A percentile compares a stretch with the other conserved stretches of the same genome.
Evolutionary conservation across 2,888 invertebrate genomes (phyloP).

Genomic region (Chydorus sphaericus): DNA sequence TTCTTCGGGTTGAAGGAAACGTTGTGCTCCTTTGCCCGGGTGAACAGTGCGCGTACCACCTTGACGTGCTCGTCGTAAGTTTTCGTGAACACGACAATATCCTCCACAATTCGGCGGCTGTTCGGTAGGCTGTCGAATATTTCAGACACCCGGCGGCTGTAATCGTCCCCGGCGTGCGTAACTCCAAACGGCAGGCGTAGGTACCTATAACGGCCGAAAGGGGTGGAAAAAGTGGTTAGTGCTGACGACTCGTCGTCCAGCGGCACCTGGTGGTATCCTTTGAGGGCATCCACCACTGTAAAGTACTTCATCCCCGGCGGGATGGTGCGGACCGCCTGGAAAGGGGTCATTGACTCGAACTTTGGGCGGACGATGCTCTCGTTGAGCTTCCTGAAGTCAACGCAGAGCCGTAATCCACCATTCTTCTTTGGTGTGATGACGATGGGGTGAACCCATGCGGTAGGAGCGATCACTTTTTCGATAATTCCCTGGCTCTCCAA

Average conservation of each 20-base stretch:
- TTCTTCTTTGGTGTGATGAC: slow-evolving; percentile 18
- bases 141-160: not conserved
- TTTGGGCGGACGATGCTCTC: slow-evolving; percentile 2
- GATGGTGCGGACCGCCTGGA: slow-evolving; percentile 1
- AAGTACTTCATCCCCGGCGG: slow-evolving; percentile 4
- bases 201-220: slow-evolving; percentile 13
- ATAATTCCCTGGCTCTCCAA: slow-evolving; percentile 17
- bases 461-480: slow-evolving; percentile 18
- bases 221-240: slow-evolving; percentile 14
- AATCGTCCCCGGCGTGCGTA: slow-evolving; percentile 5
- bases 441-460: slow-evolving; percentile 20
- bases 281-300: slow-evolving; percentile 9
- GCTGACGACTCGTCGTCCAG: not conserved
- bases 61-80: not conserved
- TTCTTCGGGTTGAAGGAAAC: not conserved
- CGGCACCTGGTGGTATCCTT: slow-evolving; percentile 12
- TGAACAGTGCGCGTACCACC: not conserved
- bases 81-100: not conserved
- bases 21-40: not conserved
- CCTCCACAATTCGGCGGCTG: not conserved
- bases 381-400: slow-evolving; percentile 20
- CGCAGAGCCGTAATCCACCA: slow-evolving; percentile 18
- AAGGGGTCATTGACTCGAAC: not conserved
- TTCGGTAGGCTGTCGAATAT: not conserved
- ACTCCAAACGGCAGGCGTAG: slow-evolving; percentile 6